Percentiles rank a stretch among this genome's conserved stretches.
Evolutionary conservation across 2,888 invertebrate genomes (phyloP).

Genomic region (Eurytoma adleriae): DNA sequence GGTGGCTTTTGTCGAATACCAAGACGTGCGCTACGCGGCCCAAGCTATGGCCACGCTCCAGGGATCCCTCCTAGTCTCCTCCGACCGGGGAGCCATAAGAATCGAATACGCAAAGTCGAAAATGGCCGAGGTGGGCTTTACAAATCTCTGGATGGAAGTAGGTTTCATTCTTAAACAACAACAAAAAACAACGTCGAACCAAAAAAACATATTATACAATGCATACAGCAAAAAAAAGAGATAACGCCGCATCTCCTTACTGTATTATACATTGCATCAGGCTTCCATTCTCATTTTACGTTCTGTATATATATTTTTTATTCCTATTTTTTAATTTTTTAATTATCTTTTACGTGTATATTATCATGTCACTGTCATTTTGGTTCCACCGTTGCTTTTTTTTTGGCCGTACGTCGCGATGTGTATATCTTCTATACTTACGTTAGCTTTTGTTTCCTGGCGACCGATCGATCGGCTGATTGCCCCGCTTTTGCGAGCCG

Average conservation of each 20-base stretch:
- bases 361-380: not conserved
- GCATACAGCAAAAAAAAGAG: not conserved
- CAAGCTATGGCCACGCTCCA: conserved; percentile 96
- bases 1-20: conserved; percentile 99
- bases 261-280: not conserved
- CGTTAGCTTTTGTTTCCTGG: conserved; percentile 26
- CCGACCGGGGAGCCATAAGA: conserved; percentile 97
- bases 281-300: conserved; percentile 3
- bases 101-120: conserved; percentile 99
- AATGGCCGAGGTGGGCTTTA: conserved; percentile 89
- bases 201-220: not conserved
- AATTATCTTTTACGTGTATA: not conserved
- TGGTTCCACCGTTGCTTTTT: conserved; percentile 3
- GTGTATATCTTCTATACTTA: not conserved
- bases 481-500: conserved; percentile 37
- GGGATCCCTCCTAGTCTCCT: conserved; percentile 96
- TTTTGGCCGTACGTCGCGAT: not conserved
- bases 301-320: not conserved
- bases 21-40: conserved; percentile 93
- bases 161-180: conserved; percentile 64
- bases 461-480: conserved; percentile 28
- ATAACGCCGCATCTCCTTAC: conserved; percentile 18
- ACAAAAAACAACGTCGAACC: not conserved
- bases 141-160: conserved; percentile 78
- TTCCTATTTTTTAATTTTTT: not conserved